Evolutionary conservation across 2,797 vertebrate species (phyloP).

Genomic region (Cyclopterus lumpus): DNA sequence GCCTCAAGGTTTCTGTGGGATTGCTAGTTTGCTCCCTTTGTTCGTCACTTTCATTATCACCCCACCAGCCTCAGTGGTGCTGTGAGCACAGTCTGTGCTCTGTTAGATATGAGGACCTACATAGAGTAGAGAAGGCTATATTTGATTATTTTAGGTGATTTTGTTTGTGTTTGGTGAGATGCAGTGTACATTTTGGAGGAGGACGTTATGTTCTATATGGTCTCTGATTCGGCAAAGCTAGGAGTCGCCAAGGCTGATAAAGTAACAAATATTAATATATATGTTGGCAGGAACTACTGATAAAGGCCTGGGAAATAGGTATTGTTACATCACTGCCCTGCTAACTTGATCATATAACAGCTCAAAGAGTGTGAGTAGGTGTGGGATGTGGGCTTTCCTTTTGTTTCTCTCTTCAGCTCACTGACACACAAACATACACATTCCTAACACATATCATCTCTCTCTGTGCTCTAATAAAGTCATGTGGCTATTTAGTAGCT

Average conservation of each 20-base stretch:
- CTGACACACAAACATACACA: conserved; percentile 12
- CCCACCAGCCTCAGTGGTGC: conserved; percentile 37
- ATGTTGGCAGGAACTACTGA: not conserved
- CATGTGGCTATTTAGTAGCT: conserved; percentile 37
- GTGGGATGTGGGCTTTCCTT: conserved; percentile 1
- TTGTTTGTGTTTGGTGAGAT: not conserved
- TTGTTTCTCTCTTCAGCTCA: not conserved
- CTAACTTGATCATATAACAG: conserved; percentile 12
- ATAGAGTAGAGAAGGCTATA: not conserved
- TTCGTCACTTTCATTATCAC: conserved; percentile 58
- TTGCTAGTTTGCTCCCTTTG: conserved; percentile 36
- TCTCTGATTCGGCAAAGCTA: conserved; percentile 3
- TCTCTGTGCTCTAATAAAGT: conserved; percentile 44
- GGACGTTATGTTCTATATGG: not conserved
- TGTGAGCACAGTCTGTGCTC: conserved; percentile 40
- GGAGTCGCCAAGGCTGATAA: not conserved
- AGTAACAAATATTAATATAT: not conserved
- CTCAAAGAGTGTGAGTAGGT: not conserved
- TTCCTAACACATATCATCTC: conserved; percentile 12
- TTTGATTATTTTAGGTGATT: not conserved
- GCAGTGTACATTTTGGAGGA: not conserved
- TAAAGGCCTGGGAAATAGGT: conserved; percentile 1
- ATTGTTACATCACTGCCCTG: conserved; percentile 6
- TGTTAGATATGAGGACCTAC: conserved; percentile 9
- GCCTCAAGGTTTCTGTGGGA: conserved; percentile 28